A percentile compares a stretch with the other conserved stretches of the same genome.
Evolutionary conservation across 2,113 vertebrate species (phyloP).

Genomic region (Cheilinus undulatus): DNA sequence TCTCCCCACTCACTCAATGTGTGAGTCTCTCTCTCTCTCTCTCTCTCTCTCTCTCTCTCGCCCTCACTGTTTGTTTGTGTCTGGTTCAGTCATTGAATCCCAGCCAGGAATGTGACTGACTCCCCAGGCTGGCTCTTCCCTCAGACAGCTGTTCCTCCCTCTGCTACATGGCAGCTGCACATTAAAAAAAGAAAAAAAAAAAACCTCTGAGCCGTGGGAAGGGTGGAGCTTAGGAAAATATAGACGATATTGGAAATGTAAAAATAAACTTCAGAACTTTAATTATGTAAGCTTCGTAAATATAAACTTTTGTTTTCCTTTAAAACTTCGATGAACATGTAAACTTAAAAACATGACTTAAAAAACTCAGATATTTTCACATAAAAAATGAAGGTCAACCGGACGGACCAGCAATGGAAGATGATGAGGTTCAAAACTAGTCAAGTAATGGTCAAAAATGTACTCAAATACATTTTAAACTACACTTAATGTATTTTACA

Average conservation of each 20-base stretch:
- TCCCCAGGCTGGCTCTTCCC: slow-evolving; percentile 90
- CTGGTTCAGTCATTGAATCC: slow-evolving; percentile 93
- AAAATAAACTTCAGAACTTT: slow-evolving; percentile 41
- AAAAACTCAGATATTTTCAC: neutral
- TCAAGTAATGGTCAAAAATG: no score
- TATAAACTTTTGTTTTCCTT: neutral
- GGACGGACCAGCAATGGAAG: neutral
- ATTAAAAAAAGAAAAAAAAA: slow-evolving; percentile 48
- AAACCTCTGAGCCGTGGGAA: slow-evolving; percentile 51
- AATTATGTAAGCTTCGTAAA: slow-evolving; percentile 5
- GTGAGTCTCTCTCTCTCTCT: slow-evolving; percentile 66
- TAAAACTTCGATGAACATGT: neutral
- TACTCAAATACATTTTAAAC: no score
- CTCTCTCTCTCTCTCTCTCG: slow-evolving; percentile 61
- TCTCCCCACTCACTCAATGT: slow-evolving; percentile 74
- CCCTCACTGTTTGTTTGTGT: slow-evolving; percentile 91
- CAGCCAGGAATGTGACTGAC: slow-evolving; percentile 97
- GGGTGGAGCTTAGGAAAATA: slow-evolving; percentile 69
- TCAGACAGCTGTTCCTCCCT: slow-evolving; percentile 83
- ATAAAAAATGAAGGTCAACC: neutral
- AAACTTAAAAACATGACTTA: neutral
- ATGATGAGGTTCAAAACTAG: no score
- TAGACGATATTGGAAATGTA: slow-evolving; percentile 44
- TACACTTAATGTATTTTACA: no score
- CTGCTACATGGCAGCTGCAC: slow-evolving; percentile 85